phyloP scores from a whole-genome alignment of 2,888 invertebrate species.

The Brenthis ino region DNA sequence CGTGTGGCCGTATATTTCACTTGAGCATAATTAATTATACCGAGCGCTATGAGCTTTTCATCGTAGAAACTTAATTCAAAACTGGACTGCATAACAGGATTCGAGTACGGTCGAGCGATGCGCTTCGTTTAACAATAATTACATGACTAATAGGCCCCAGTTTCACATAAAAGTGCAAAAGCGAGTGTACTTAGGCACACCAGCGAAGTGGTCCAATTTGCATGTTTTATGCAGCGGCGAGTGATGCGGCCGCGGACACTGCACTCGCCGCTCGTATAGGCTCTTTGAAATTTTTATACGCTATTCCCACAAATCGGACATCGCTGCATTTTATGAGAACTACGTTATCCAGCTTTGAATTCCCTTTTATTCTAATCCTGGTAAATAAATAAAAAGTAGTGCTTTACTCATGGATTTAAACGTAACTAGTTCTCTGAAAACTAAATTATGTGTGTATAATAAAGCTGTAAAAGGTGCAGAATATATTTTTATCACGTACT shows the following conservation, averaged over 20 bases:
- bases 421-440: conserved; percentile 5
- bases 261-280: conserved; percentile 56
- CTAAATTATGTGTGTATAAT: neutral
- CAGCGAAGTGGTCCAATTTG: conserved; percentile 79
- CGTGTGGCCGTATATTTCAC: conserved; percentile 12
- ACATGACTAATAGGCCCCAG: conserved; percentile 66
- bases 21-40: conserved; percentile 26
- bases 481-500: no score
- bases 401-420: conserved; percentile 12
- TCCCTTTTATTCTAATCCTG: conserved; percentile 42
- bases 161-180: conserved; percentile 79
- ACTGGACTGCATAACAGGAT: conserved; percentile 27
- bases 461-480: neutral
- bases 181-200: conserved; percentile 73
- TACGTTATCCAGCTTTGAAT: conserved; percentile 49
- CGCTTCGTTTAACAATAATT: conserved; percentile 73
- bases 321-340: conserved; percentile 67
- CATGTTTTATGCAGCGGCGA: conserved; percentile 78
- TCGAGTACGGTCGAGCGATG: conserved; percentile 29
- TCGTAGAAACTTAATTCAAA: conserved; percentile 27
- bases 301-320: conserved; percentile 76
- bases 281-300: conserved; percentile 76
- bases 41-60: conserved; percentile 25
- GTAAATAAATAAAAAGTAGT: conserved; percentile 33
- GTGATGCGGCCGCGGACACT: conserved; percentile 66